Evolutionary conservation across 1,140 invertebrate genomes (phyloP).

Genomic region (Ips nitidus): DNA sequence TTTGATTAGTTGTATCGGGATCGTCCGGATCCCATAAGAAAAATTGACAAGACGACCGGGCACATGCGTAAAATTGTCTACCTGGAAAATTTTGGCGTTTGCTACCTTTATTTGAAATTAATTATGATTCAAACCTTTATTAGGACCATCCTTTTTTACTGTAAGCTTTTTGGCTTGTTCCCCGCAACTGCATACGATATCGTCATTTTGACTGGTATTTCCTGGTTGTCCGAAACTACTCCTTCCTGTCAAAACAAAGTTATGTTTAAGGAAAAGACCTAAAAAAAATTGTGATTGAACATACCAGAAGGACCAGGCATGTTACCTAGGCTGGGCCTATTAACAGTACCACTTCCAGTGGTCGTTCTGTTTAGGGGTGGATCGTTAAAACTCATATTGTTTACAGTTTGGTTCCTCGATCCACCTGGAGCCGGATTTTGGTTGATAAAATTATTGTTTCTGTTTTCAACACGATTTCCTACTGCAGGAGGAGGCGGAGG

Average conservation of each 20-base stretch:
- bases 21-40: slow-evolving; percentile 72
- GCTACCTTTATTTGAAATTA: neutral
- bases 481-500: too few species aligned
- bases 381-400: slow-evolving; percentile 7
- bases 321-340: slow-evolving; percentile 8
- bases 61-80: slow-evolving; percentile 78
- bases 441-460: too few species aligned
- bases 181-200: slow-evolving; percentile 63
- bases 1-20: slow-evolving; percentile 13
- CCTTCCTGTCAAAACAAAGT: too few species aligned
- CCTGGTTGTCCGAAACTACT: neutral
- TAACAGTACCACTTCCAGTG: neutral
- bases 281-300: neutral
- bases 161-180: slow-evolving; percentile 63
- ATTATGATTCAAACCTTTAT: slow-evolving; percentile 61
- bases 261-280: too few species aligned
- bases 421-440: too few species aligned
- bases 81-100: slow-evolving; percentile 56
- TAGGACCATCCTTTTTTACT: slow-evolving; percentile 76
- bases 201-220: slow-evolving; percentile 44
- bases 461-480: too few species aligned
- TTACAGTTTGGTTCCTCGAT: neutral
- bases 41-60: slow-evolving; percentile 66
- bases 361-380: slow-evolving; percentile 15
- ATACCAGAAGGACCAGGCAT: slow-evolving; percentile 23